Evolutionary conservation across 2,888 invertebrate genomes (phyloP).

Genomic region (Hermaeophaga mercurialis): DNA sequence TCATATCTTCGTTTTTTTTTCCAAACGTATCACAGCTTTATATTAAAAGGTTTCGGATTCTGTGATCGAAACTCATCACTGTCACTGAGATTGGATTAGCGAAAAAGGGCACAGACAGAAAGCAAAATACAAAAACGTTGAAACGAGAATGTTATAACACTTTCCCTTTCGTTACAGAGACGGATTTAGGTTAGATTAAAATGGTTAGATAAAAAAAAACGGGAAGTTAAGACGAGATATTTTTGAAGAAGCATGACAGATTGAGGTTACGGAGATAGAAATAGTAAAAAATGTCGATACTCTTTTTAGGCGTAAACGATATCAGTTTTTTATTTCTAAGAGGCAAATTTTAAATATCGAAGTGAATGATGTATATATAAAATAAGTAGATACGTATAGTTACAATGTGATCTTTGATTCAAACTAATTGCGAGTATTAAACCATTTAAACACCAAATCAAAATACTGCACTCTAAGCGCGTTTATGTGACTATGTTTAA

Average conservation of each 20-base stretch:
- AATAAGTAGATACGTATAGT: too few species aligned
- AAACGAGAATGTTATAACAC: conserved; percentile 17
- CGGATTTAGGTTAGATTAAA: conserved; percentile 13
- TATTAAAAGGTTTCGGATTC: conserved; percentile 38
- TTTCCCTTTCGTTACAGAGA: conserved; percentile 13
- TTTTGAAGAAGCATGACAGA: not conserved
- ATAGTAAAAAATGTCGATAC: not conserved
- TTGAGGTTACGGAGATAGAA: not conserved
- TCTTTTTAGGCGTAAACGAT: too few species aligned
- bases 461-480: too few species aligned
- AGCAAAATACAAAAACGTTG: conserved; percentile 25
- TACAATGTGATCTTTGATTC: too few species aligned
- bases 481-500: too few species aligned
- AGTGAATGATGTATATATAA: too few species aligned
- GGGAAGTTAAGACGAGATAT: not conserved
- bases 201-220: conserved; percentile 6
- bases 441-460: too few species aligned
- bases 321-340: too few species aligned
- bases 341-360: too few species aligned
- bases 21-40: conserved; percentile 26
- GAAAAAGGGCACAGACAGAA: conserved; percentile 26
- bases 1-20: not conserved
- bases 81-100: conserved; percentile 38
- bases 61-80: conserved; percentile 41
- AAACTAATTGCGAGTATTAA: too few species aligned